Evolutionary conservation across 2,888 invertebrate species (phyloP).

Genomic region (Apocheima hispidaria): DNA sequence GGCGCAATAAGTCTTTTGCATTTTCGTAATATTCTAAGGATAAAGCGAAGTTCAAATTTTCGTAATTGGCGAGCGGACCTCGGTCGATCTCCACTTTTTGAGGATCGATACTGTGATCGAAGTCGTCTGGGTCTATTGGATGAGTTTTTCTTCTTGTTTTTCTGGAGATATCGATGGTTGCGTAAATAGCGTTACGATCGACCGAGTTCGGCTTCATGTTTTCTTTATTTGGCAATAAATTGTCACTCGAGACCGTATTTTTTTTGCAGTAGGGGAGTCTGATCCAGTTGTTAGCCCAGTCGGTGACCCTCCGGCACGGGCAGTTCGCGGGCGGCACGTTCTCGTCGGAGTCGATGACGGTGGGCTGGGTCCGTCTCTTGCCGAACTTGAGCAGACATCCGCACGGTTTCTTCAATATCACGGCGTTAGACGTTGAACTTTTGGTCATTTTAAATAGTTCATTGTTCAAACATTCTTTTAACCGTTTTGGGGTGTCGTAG

Average conservation of each 20-base stretch:
- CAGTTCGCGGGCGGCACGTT: conserved; percentile 73
- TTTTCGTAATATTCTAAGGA: conserved; percentile 93
- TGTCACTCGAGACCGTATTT: conserved; percentile 56
- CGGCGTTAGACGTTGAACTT: conserved; percentile 83
- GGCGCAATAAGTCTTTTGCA: conserved; percentile 88
- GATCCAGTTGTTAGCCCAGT: conserved; percentile 88
- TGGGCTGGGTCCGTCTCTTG: conserved; percentile 63
- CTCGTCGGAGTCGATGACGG: conserved; percentile 72
- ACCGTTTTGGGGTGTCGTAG: conserved; percentile 91
- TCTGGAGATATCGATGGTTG: conserved; percentile 89
- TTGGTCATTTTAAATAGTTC: conserved; percentile 78
- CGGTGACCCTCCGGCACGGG: conserved; percentile 87
- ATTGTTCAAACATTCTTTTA: conserved; percentile 88
- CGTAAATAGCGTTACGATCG: conserved; percentile 86
- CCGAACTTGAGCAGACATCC: conserved; percentile 88
- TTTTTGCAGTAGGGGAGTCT: conserved; percentile 86
- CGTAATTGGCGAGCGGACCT: conserved; percentile 87
- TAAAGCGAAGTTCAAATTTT: conserved; percentile 91
- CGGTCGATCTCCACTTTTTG: conserved; percentile 66
- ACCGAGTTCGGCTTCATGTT: conserved; percentile 74
- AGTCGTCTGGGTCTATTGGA: conserved; percentile 48
- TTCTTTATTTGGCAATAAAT: conserved; percentile 80
- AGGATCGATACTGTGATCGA: conserved; percentile 44
- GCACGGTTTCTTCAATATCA: conserved; percentile 89
- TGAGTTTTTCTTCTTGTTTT: conserved; percentile 84